Evolutionary conservation across 2,113 vertebrate species (phyloP), one percentile per base, ranked within the genome.

Genomic region (Heterotis niloticus): DNA sequence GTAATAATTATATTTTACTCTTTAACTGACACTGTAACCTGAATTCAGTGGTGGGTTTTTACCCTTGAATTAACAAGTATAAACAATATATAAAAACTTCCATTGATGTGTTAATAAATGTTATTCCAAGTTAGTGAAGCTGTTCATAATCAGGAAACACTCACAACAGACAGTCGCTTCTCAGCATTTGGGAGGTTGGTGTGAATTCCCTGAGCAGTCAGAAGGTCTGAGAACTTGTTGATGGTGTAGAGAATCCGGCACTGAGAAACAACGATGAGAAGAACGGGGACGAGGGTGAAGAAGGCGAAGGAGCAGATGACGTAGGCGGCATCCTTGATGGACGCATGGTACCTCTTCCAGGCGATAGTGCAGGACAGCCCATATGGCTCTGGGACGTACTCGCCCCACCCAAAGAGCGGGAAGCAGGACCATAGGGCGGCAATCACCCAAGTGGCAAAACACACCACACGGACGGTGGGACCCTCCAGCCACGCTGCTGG

Each of bases 351-450:
- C 0, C 79, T 76, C 62, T 83, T 81, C 90, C 90, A 91, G 84
- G 89, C 90, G 9, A 91, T 16, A 52, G 90, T 91, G 84, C 90
- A 91, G 74, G 90, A 91, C 75, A 91, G 80, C 4, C 90, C 90
- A 1, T 90, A 90, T 1, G 90, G 90, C 81, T 91, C 90, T 0
- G 90, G 90, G 73, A 88, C 83, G 23, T 91, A 91, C 82, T 88
- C 81, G 7, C 90, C 89, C 90, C 90, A 91, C 52, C 90, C 90
- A 0, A 91, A 82, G 80, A 91, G 81, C 5, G 90, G 90, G 52
- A 91, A 86, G 80, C 86, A 82, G 24, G 90, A 91, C 90, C 89
- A 91, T 23, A 84, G 77, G 0, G 77, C 4, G 0, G 90, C 84
- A 7, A 90, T 74, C 23, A 88, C 34, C 90, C 90, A 91, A 66